Evolutionary conservation across 2,888 invertebrate genomes (phyloP).

Genomic region (Scelioninae gen. 1): DNA sequence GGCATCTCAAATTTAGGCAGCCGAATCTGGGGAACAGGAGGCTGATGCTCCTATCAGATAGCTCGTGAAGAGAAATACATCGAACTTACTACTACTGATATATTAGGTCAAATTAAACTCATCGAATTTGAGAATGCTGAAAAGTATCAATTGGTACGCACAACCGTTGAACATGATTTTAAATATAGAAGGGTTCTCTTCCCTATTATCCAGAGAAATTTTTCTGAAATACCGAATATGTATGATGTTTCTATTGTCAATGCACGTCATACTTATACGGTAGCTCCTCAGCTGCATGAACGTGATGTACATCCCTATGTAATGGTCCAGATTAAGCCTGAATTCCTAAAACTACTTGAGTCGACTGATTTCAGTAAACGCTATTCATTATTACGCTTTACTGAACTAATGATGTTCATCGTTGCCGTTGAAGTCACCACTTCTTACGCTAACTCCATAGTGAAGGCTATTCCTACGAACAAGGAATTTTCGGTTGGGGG

Average conservation of each 20-base stretch:
- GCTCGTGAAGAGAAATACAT: too few species aligned
- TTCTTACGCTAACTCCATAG: neutral
- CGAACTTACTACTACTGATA: slow-evolving; percentile 1
- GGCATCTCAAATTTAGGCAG: too few species aligned
- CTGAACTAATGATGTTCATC: neutral
- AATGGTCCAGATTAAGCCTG: neutral
- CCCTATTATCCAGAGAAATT: neutral
- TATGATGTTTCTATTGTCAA: neutral
- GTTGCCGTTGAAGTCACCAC: neutral
- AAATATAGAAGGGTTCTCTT: neutral
- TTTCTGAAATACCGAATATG: neutral
- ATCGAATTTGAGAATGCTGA: slow-evolving; percentile 8
- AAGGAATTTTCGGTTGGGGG: too few species aligned
- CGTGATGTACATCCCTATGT: neutral
- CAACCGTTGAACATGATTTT: neutral
- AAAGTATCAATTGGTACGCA: neutral
- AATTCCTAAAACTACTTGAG: neutral
- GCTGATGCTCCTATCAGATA: too few species aligned
- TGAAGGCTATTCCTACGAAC: too few species aligned
- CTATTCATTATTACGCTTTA: neutral
- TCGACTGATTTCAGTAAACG: neutral
- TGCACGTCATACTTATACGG: neutral
- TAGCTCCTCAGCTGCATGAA: neutral
- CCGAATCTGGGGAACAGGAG: too few species aligned
- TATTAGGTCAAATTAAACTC: neutral